A percentile compares a stretch with the other conserved stretches of the same genome.
Conservation (phyloP, 1,140 invertebrate genomes). For the Tigriopus japonicus region DNA sequence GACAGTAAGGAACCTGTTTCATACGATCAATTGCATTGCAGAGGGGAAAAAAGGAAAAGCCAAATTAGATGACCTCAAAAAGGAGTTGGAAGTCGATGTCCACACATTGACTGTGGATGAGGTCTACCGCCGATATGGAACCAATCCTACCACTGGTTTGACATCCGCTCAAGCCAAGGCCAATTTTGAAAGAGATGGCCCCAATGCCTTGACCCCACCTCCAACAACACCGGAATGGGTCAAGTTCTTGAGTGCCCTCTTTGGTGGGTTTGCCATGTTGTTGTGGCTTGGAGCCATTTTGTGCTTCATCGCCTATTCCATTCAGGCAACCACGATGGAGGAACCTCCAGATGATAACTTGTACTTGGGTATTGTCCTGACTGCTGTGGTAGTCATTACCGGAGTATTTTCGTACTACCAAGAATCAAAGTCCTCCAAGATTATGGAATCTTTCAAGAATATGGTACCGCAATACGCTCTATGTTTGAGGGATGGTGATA, state of each 20-base stretch:
- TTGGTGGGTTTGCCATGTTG: constrained; percentile 48
- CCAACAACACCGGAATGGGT: constrained; percentile 41
- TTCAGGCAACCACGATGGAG: constrained; percentile 26
- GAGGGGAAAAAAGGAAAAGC: neutral
- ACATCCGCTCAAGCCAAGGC: constrained; percentile 32
- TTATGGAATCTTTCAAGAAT: constrained; percentile 90
- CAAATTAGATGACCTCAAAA: constrained; percentile 81
- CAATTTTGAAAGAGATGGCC: constrained; percentile 38
- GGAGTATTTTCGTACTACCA: constrained; percentile 96
- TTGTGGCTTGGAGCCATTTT: constrained; percentile 54
- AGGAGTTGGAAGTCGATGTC: constrained; percentile 94
- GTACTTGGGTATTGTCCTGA: constrained; percentile 83
- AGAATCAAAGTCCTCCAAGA: constrained; percentile 86
- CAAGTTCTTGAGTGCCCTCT: constrained; percentile 41
- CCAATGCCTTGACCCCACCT: constrained; percentile 44
- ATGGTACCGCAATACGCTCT: constrained; percentile 50
- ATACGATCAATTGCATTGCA: neutral
- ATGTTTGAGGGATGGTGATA: constrained; percentile 47
- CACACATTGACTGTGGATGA: constrained; percentile 93
- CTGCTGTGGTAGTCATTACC: constrained; percentile 85
- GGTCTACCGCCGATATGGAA: constrained; percentile 81
- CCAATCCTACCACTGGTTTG: constrained; percentile 39
- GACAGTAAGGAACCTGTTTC: no score
- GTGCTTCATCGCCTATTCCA: constrained; percentile 45
- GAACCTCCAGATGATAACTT: constrained; percentile 35